phyloP scores from a whole-genome alignment of 2,888 invertebrate genomes.

The Phania funesta region DNA sequence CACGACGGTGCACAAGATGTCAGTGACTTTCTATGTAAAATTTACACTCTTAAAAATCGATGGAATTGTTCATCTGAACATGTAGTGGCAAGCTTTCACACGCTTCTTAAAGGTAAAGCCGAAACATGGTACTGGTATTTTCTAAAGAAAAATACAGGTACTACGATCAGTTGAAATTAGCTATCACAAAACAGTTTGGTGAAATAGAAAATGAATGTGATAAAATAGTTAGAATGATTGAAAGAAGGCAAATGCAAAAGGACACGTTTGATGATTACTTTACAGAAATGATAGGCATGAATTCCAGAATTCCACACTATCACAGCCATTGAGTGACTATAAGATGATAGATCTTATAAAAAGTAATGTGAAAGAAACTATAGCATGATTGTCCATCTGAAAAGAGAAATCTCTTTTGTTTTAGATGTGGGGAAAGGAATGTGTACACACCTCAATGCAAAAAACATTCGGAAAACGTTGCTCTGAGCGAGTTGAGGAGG shows the following conservation, averaged over 20 bases:
- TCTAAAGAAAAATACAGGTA: not conserved
- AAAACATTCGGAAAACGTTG: not conserved
- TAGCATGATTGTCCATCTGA: constrained; percentile 3
- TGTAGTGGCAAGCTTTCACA: not conserved
- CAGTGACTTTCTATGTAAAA: constrained; percentile 1
- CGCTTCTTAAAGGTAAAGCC: constrained; percentile 22
- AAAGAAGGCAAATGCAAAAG: constrained; percentile 1
- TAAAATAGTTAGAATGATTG: constrained; percentile 14
- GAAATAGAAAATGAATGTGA: constrained; percentile 15
- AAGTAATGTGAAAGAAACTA: constrained; percentile 1
- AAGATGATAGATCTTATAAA: constrained; percentile 23
- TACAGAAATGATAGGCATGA: constrained; percentile 9
- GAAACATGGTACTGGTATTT: constrained; percentile 23
- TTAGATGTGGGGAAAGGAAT: constrained; percentile 8
- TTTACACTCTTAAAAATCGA: not conserved
- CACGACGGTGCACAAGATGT: not conserved
- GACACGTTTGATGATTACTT: constrained; percentile 16
- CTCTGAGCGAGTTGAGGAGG: constrained; percentile 12
- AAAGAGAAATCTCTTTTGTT: not conserved
- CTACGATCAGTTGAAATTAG: not conserved
- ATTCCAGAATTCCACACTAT: not conserved
- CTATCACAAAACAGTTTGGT: constrained; percentile 6
- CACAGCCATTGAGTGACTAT: constrained; percentile 7
- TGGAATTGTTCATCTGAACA: not conserved
- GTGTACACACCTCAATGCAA: not conserved